phyloP scores from a whole-genome alignment of 2,113 vertebrate genomes.

The Zapornia atra region DNA sequence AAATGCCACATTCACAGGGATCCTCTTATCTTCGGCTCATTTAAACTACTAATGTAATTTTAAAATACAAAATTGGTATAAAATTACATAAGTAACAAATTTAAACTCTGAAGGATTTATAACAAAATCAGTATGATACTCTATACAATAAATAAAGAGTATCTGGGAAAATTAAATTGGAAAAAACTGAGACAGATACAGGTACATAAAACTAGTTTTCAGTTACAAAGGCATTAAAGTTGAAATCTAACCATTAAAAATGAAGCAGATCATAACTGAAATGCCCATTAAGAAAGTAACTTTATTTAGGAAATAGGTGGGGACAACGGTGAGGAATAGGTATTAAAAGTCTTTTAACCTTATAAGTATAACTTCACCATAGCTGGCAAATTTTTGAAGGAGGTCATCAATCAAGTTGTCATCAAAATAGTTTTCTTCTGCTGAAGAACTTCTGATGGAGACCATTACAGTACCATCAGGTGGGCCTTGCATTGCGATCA shows the following conservation, averaged over 20 bases:
- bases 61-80: background rate
- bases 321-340: background rate
- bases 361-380: slow-evolving; percentile 97
- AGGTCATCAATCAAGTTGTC: slow-evolving; percentile 94
- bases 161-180: background rate
- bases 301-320: background rate
- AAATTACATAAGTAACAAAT: background rate
- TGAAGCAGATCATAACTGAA: background rate
- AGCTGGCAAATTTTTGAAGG: slow-evolving; percentile 89
- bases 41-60: background rate
- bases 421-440: slow-evolving; percentile 89
- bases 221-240: background rate
- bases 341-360: slow-evolving; percentile 77
- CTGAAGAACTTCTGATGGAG: slow-evolving; percentile 85
- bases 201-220: background rate
- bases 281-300: background rate
- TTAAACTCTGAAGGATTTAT: background rate
- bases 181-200: background rate
- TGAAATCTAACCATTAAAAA: background rate
- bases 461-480: slow-evolving; percentile 94
- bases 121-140: background rate
- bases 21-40: background rate
- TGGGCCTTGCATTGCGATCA: slow-evolving; percentile 91
- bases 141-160: background rate
- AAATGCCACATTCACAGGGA: background rate